Evolutionary conservation across 1,140 invertebrate species (phyloP).

Genomic region (Drosophila funebris): DNA sequence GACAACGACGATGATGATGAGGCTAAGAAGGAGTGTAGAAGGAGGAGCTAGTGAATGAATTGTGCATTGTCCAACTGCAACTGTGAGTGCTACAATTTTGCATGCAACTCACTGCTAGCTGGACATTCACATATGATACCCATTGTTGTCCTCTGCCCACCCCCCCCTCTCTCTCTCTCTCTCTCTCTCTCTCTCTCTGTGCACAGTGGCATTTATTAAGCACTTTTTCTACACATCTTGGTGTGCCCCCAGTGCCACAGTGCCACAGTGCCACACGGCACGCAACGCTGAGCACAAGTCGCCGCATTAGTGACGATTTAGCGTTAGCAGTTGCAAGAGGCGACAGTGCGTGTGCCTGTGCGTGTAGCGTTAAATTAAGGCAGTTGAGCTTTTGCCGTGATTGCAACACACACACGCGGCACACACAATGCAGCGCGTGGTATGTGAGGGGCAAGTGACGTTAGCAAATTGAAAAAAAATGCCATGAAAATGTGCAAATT

Average conservation of each 20-base stretch:
- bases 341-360: slow-evolving; percentile 62
- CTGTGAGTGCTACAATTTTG: slow-evolving; percentile 56
- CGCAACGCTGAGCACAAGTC: slow-evolving; percentile 68
- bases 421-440: slow-evolving; percentile 21
- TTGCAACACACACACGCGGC: slow-evolving; percentile 28
- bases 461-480: slow-evolving; percentile 44
- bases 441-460: neutral
- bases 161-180: no score
- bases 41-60: slow-evolving; percentile 44
- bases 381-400: slow-evolving; percentile 33
- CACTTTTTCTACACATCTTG: slow-evolving; percentile 23
- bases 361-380: slow-evolving; percentile 75
- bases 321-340: slow-evolving; percentile 28
- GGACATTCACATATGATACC: slow-evolving; percentile 8
- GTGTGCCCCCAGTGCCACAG: neutral
- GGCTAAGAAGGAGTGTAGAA: slow-evolving; percentile 3
- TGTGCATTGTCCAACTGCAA: slow-evolving; percentile 47
- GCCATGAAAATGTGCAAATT: neutral
- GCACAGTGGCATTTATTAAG: slow-evolving; percentile 67
- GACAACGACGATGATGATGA: neutral
- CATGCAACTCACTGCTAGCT: slow-evolving; percentile 48
- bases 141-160: neutral
- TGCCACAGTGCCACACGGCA: slow-evolving; percentile 40
- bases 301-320: slow-evolving; percentile 78
- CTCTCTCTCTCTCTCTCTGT: no score